Evolutionary conservation across 1,140 invertebrate genomes (phyloP).

Genomic region (Aradophagus sp.): DNA sequence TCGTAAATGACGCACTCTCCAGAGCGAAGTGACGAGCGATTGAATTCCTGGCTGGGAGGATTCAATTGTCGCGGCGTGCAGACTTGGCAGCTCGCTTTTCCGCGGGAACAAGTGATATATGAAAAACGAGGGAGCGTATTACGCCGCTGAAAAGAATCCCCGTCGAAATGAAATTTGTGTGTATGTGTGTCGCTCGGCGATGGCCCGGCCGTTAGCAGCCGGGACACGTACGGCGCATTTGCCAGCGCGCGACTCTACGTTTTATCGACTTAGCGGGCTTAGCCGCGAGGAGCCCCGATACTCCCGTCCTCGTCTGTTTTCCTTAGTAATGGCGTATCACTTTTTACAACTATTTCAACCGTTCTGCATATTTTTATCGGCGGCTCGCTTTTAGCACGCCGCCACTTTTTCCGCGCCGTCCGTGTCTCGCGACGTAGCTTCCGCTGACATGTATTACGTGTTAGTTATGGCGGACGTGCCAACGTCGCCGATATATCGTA

Average conservation of each 20-base stretch:
- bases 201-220: conserved; percentile 15
- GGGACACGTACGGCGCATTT: conserved; percentile 27
- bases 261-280: conserved; percentile 40
- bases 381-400: no score
- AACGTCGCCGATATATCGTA: no score
- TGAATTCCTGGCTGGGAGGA: conserved; percentile 56
- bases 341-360: conserved; percentile 17
- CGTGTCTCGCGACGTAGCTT: no score
- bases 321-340: conserved; percentile 13
- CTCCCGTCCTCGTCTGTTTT: conserved; percentile 38
- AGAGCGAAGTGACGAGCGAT: conserved; percentile 46
- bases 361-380: conserved; percentile 17
- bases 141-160: conserved; percentile 31
- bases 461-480: no score
- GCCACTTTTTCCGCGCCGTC: no score
- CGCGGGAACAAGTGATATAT: conserved; percentile 18
- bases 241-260: conserved; percentile 16
- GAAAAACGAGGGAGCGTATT: conserved; percentile 32
- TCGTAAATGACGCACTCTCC: conserved; percentile 14
- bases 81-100: conserved; percentile 18
- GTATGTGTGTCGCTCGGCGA: conserved; percentile 1
- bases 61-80: conserved; percentile 50
- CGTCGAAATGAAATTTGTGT: conserved; percentile 20
- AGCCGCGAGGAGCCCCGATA: conserved; percentile 37
- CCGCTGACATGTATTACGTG: no score